Evolutionary conservation across 2,888 invertebrate genomes (phyloP).

Genomic region (Bellardia bayeri): DNA sequence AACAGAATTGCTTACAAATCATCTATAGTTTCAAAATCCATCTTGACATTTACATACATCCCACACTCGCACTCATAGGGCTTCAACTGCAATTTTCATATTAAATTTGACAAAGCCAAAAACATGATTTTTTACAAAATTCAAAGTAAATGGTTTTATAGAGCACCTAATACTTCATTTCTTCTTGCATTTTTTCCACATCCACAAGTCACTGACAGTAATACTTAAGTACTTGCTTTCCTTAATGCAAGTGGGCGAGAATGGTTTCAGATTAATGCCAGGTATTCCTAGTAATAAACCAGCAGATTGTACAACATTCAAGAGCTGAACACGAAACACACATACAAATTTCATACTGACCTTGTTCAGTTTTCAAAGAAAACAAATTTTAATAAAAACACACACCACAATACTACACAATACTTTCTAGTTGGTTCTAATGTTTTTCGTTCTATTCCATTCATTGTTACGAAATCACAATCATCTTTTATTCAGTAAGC

Average conservation of each 20-base stretch:
- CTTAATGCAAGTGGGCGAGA: background rate
- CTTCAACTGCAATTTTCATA: too few species aligned
- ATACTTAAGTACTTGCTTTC: background rate
- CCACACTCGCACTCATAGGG: too few species aligned
- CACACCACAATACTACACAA: background rate
- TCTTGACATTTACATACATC: too few species aligned
- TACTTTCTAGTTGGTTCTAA: background rate
- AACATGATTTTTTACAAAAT: background rate
- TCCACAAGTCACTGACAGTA: conserved; percentile 29
- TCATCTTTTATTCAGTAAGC: conserved; percentile 39
- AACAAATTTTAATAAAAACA: conserved; percentile 13
- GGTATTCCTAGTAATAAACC: background rate
- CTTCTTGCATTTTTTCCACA: background rate
- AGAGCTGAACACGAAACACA: background rate
- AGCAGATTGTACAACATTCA: conserved; percentile 25
- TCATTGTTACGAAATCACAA: conserved; percentile 15
- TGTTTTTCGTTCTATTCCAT: background rate
- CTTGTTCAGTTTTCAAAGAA: conserved; percentile 37
- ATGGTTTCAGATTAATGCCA: background rate
- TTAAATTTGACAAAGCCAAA: too few species aligned
- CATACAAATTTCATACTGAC: conserved; percentile 24
- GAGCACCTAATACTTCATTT: background rate
- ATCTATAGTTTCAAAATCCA: too few species aligned
- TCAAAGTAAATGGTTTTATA: background rate
- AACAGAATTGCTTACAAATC: too few species aligned